Evolutionary conservation across 2,888 invertebrate species (phyloP).

Genomic region (Heterodera filipjevi): DNA sequence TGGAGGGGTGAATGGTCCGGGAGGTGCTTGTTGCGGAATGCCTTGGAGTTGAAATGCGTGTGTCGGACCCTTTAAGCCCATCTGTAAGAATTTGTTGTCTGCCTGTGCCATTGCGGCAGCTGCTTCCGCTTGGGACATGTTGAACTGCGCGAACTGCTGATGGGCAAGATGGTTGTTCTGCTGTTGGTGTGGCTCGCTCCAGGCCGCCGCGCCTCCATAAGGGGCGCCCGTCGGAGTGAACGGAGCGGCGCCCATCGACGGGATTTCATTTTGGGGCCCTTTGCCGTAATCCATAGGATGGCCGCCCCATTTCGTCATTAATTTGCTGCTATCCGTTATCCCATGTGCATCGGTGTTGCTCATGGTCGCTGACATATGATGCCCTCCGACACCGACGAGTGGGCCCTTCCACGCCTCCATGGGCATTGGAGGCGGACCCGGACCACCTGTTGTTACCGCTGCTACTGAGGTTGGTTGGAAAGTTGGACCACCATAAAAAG

Average conservation of each 20-base stretch:
- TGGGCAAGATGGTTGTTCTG: neutral
- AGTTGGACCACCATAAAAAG: slow-evolving; percentile 14
- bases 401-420: slow-evolving; percentile 2
- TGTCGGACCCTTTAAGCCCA: neutral
- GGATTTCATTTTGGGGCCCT: slow-evolving; percentile 5
- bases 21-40: slow-evolving; percentile 5
- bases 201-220: neutral
- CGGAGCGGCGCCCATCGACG: neutral
- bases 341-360: neutral
- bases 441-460: slow-evolving; percentile 7
- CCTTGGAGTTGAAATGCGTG: neutral
- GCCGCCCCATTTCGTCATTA: slow-evolving; percentile 24
- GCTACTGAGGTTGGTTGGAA: slow-evolving; percentile 10
- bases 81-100: slow-evolving; percentile 14
- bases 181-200: neutral
- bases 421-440: slow-evolving; percentile 5
- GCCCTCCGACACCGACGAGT: neutral
- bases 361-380: neutral
- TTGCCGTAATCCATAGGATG: slow-evolving; percentile 17
- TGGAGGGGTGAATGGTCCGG: neutral
- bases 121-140: neutral
- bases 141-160: neutral
- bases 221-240: neutral
- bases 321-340: slow-evolving; percentile 19
- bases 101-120: slow-evolving; percentile 10